These are phyloP conservation scores for Marcusenius ussheri DNA, from an alignment of 2,113 vertebrate genomes.

Conservation along the genomic window DNA sequence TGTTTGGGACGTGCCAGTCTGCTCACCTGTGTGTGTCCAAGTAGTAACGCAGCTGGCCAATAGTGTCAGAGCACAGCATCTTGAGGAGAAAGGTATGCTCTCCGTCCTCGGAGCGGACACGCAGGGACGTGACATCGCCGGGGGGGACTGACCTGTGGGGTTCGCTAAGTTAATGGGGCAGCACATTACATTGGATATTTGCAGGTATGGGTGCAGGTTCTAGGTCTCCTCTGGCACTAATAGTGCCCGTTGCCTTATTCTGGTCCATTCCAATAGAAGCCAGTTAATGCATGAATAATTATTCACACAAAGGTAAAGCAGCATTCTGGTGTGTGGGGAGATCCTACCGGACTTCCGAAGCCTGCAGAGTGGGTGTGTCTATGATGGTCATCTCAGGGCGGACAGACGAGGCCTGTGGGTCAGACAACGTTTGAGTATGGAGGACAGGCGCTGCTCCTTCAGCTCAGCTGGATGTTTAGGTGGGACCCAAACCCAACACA, in stretches of 20 bases:
- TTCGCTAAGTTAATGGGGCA: background rate
- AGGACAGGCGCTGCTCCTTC: background rate
- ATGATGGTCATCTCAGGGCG: slow-evolving; percentile 49
- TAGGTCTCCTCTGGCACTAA: background rate
- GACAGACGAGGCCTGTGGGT: slow-evolving; percentile 55
- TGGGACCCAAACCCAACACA: background rate
- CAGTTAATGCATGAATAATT: background rate
- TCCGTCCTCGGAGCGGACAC: slow-evolving; percentile 76
- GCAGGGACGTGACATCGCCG: slow-evolving; percentile 53
- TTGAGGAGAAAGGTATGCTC: slow-evolving; percentile 60
- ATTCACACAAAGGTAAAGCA: background rate
- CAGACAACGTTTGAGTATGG: background rate
- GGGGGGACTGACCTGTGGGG: background rate
- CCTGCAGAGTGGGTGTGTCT: slow-evolving; percentile 57
- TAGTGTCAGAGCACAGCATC: slow-evolving; percentile 69
- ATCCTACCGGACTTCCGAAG: background rate
- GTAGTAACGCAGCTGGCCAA: slow-evolving; percentile 66
- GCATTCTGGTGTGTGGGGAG: background rate
- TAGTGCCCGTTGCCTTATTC: background rate
- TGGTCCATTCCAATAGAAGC: background rate
- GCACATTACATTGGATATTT: background rate
- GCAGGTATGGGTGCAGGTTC: background rate
- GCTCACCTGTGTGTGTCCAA: slow-evolving; percentile 68
- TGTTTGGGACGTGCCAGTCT: background rate
- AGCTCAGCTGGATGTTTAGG: background rate